Conservation (phyloP, 2,113 vertebrate genomes). For the Boleophthalmus pectinirostris region DNA sequence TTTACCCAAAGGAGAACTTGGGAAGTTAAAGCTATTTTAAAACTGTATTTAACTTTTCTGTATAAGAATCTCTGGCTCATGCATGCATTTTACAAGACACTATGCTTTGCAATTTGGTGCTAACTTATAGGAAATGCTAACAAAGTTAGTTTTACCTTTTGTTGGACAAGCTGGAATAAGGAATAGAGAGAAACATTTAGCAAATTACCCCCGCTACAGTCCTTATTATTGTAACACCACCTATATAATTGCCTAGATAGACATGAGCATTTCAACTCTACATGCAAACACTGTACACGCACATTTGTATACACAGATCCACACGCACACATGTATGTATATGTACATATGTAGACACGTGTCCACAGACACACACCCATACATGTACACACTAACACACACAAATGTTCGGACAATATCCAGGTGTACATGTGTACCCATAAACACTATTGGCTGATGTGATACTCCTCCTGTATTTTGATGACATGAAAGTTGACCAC, state of each 20-base stretch:
- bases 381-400: conserved; percentile 9
- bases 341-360: neutral
- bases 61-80: neutral
- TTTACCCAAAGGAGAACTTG: conserved; percentile 10
- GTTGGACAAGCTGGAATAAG: neutral
- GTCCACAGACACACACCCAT: neutral
- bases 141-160: neutral
- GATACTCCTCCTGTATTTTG: conserved; percentile 95
- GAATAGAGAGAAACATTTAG: neutral
- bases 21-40: neutral
- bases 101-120: neutral
- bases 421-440: conserved; percentile 29
- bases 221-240: neutral
- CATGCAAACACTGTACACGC: too few species aligned
- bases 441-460: conserved; percentile 41
- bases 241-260: conserved; percentile 37
- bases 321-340: too few species aligned
- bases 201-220: neutral
- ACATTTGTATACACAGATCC: neutral
- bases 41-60: neutral
- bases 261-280: neutral
- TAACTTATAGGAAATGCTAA: neutral
- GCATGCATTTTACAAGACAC: neutral
- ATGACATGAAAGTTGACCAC: conserved; percentile 99
- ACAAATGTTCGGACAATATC: conserved; percentile 20